Conservation (phyloP, 2,113 vertebrate genomes). For the Coryphaenoides rupestris region DNA sequence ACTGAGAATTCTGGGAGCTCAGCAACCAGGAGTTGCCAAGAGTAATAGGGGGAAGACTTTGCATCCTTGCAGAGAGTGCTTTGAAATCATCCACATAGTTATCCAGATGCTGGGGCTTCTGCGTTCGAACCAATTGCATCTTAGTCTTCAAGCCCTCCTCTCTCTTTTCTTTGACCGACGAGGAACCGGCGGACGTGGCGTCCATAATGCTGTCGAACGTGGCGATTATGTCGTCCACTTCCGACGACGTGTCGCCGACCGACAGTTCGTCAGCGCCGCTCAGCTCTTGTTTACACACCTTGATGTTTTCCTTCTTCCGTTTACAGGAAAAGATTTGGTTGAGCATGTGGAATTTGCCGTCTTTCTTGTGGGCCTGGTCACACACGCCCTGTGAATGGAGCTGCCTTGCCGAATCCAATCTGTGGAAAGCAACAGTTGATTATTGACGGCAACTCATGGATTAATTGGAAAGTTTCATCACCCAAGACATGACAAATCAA, state of each 20-base stretch:
- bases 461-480: too few relatives aligned
- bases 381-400: conserved; percentile 56
- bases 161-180: conserved; percentile 52
- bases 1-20: conserved; percentile 44
- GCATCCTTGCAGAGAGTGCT: conserved; percentile 74
- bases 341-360: conserved; percentile 76
- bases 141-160: conserved; percentile 55
- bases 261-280: conserved; percentile 40
- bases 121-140: conserved; percentile 62
- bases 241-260: conserved; percentile 75
- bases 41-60: conserved; percentile 81
- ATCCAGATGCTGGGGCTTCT: conserved; percentile 66
- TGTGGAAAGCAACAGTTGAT: conserved; percentile 29
- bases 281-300: conserved; percentile 57
- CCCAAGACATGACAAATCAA: too few relatives aligned
- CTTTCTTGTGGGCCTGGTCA: conserved; percentile 68
- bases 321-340: conserved; percentile 83
- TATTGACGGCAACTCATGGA: background rate
- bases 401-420: conserved; percentile 59
- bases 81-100: conserved; percentile 56
- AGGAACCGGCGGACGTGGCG: conserved; percentile 38
- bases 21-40: conserved; percentile 67
- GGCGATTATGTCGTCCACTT: conserved; percentile 85
- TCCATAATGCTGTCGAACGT: conserved; percentile 79
- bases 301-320: conserved; percentile 75